Conservation (phyloP, 1,140 invertebrate species). For the Drosophila santomea region DNA sequence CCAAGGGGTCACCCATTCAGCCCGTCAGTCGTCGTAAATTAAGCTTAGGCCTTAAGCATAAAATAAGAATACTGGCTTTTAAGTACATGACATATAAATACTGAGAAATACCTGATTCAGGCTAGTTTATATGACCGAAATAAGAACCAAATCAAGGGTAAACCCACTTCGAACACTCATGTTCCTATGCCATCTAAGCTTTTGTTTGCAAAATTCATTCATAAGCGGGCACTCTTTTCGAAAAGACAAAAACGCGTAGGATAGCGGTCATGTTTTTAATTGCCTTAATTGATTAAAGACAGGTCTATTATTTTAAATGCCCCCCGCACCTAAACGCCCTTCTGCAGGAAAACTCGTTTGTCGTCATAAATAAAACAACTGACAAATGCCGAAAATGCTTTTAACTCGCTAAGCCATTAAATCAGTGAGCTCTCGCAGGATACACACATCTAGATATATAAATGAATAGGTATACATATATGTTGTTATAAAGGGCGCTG, state of each 20-base stretch:
- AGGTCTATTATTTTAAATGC: slow-evolving; percentile 49
- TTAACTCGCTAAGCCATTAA: slow-evolving; percentile 64
- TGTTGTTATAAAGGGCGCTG: slow-evolving; percentile 4
- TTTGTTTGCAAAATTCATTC: slow-evolving; percentile 24
- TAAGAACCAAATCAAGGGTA: neutral
- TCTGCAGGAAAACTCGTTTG: slow-evolving; percentile 10
- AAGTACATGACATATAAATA: slow-evolving; percentile 25
- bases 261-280: slow-evolving; percentile 43
- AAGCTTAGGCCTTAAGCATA: slow-evolving; percentile 14
- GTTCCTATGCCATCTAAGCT: neutral
- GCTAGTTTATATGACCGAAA: neutral
- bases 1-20: slow-evolving; percentile 16
- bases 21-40: slow-evolving; percentile 17
- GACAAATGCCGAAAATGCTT: slow-evolving; percentile 59
- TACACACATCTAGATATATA: neutral
- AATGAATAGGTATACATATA: neutral
- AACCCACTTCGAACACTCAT: neutral
- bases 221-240: slow-evolving; percentile 1
- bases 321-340: neutral
- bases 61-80: slow-evolving; percentile 11
- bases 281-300: slow-evolving; percentile 62
- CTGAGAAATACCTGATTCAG: slow-evolving; percentile 16
- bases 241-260: slow-evolving; percentile 1
- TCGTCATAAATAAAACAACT: slow-evolving; percentile 52
- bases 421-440: slow-evolving; percentile 13